phyloP scores from a whole-genome alignment of 2,113 vertebrate species.

The Ochotona princeps region DNA sequence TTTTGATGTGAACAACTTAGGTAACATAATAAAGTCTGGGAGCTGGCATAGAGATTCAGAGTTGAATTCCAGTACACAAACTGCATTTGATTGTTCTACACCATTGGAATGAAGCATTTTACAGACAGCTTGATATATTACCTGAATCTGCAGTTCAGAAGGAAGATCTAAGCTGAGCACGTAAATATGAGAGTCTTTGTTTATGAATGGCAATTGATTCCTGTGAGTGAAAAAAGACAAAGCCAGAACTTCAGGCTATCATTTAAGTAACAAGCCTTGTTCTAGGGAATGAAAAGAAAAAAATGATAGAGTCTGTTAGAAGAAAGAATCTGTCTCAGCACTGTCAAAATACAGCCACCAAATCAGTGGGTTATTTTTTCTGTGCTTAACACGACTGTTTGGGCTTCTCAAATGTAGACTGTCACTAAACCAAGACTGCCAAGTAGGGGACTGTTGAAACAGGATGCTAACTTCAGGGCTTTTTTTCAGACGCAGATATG shows the following conservation, averaged over 20 bases:
- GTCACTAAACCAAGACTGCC: constrained; percentile 11
- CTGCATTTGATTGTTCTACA: constrained; percentile 21
- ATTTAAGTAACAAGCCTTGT: constrained; percentile 18
- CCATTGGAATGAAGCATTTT: not conserved
- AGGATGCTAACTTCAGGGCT: not conserved
- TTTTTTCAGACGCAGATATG: not conserved
- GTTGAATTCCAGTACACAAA: not conserved
- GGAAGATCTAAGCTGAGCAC: not conserved
- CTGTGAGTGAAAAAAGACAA: not conserved
- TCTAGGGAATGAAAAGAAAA: not conserved
- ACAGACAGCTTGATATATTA: not conserved
- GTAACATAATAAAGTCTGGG: not conserved
- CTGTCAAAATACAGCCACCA: not conserved
- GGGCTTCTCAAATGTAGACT: constrained; percentile 34
- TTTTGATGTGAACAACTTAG: not conserved
- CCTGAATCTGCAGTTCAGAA: constrained; percentile 29
- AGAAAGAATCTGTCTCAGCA: not conserved
- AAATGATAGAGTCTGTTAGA: not conserved
- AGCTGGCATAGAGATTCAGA: not conserved
- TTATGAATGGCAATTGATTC: constrained; percentile 30
- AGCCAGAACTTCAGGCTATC: constrained; percentile 1
- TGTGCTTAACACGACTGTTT: not conserved
- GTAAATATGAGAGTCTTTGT: not conserved
- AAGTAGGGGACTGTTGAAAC: not conserved
- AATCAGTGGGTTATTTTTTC: not conserved